Conservation (phyloP, 2,113 vertebrate species). For the Platichthys flesus region DNA sequence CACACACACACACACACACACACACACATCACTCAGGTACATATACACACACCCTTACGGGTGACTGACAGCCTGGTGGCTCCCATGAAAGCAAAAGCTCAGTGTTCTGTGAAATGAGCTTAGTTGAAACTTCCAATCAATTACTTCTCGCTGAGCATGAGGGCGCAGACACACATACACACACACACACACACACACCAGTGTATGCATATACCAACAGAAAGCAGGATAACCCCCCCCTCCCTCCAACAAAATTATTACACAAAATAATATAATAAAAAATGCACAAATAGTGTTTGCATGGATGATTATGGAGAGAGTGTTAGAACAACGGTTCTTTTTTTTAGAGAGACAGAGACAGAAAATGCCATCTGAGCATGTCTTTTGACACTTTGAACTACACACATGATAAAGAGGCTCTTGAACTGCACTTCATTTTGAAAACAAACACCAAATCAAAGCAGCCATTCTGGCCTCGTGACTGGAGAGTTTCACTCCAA, state of each 20-base stretch:
- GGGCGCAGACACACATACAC: not conserved
- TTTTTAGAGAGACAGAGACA: constrained; percentile 24
- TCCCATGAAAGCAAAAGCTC: constrained; percentile 49
- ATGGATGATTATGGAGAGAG: constrained; percentile 23
- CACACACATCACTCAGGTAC: constrained; percentile 35
- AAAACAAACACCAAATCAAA: not conserved
- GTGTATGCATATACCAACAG: not conserved
- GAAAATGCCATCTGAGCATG: not conserved
- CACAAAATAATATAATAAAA: not conserved
- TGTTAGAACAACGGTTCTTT: constrained; percentile 1
- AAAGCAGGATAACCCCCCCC: not conserved
- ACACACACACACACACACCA: not conserved
- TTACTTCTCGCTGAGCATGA: constrained; percentile 51
- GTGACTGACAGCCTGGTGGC: constrained; percentile 67
- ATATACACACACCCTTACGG: constrained; percentile 39
- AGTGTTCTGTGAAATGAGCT: constrained; percentile 73
- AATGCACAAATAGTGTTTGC: not conserved
- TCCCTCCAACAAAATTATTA: too few relatives aligned
- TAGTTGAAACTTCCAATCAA: constrained; percentile 63
- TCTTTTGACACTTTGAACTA: not conserved
- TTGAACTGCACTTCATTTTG: not conserved
- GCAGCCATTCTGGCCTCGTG: not conserved
- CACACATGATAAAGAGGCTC: not conserved
- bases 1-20: not conserved
- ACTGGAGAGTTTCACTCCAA: not conserved